Conservation (phyloP, 2,888 invertebrate species). For the Calliscelio sp. region DNA sequence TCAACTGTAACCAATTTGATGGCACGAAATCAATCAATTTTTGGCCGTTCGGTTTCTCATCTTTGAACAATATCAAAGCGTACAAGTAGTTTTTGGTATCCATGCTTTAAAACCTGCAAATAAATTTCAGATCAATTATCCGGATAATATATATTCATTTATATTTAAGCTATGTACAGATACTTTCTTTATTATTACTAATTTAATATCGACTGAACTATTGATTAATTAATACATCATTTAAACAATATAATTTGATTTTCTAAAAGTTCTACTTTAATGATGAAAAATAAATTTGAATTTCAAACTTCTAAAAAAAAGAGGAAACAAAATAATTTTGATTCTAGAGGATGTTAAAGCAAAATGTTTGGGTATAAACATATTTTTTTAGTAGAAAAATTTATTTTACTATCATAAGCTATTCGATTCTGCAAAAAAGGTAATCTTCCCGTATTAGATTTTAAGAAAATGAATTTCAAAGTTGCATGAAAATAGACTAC, state of each 20-base stretch:
- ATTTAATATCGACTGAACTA: slow-evolving; percentile 9
- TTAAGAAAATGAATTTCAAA: too few species aligned
- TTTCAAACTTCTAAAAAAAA: neutral
- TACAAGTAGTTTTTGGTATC: slow-evolving; percentile 23
- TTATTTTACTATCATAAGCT: too few species aligned
- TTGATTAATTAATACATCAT: slow-evolving; percentile 8
- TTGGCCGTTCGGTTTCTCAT: slow-evolving; percentile 29
- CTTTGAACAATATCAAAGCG: slow-evolving; percentile 33
- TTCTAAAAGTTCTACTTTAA: too few species aligned
- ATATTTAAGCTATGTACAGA: slow-evolving; percentile 7
- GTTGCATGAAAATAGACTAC: too few species aligned
- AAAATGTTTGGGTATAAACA: too few species aligned
- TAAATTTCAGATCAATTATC: slow-evolving; percentile 25
- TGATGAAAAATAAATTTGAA: slow-evolving; percentile 1
- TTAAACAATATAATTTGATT: slow-evolving; percentile 5
- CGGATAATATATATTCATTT: slow-evolving; percentile 15
- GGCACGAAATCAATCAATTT: slow-evolving; percentile 34
- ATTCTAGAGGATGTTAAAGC: too few species aligned
- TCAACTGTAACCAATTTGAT: slow-evolving; percentile 26
- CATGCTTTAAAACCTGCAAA: slow-evolving; percentile 26
- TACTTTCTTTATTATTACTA: slow-evolving; percentile 12
- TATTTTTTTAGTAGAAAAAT: too few species aligned
- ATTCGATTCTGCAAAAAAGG: too few species aligned
- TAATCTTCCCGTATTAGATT: too few species aligned
- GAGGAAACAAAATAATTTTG: neutral